Conservation (phyloP, 2,113 vertebrate genomes). For the Falco punctatus region DNA sequence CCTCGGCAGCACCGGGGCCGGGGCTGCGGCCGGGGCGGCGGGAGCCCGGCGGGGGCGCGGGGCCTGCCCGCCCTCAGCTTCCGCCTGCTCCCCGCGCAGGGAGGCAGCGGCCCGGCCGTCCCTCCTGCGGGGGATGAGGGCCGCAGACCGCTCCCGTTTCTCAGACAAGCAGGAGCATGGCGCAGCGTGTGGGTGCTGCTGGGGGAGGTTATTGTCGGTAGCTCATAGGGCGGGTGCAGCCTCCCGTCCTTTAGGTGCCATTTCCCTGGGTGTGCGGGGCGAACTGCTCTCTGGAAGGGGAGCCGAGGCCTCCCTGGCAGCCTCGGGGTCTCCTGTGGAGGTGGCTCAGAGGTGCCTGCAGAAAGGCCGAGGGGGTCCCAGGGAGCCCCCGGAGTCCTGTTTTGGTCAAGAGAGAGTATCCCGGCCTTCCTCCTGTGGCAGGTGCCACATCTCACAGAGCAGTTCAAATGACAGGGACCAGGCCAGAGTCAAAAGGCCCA, state of each 20-base stretch:
- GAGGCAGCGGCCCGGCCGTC: accelerated
- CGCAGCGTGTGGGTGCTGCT: not conserved
- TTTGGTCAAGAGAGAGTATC: not conserved
- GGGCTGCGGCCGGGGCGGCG: not conserved
- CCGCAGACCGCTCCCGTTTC: accelerated
- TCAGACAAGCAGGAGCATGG: not conserved
- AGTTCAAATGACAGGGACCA: not conserved
- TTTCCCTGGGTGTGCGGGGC: not conserved
- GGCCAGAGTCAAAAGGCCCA: not conserved
- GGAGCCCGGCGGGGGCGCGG: not conserved
- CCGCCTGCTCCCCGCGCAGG: too few relatives aligned
- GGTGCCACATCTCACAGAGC: not conserved
- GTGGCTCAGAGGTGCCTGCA: not conserved
- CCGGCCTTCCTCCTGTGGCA: not conserved
- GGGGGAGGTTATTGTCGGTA: not conserved
- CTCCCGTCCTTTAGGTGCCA: not conserved
- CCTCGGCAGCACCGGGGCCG: too few relatives aligned
- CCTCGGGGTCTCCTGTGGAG: not conserved
- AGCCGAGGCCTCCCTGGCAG: not conserved
- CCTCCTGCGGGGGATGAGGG: accelerated
- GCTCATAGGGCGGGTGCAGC: not conserved
- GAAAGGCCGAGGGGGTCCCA: not conserved
- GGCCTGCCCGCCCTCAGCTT: not conserved
- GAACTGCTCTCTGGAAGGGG: not conserved
- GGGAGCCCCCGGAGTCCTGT: not conserved